Evolutionary conservation across 2,888 invertebrate genomes (phyloP).

Genomic region (Oxystoma pomonae): DNA sequence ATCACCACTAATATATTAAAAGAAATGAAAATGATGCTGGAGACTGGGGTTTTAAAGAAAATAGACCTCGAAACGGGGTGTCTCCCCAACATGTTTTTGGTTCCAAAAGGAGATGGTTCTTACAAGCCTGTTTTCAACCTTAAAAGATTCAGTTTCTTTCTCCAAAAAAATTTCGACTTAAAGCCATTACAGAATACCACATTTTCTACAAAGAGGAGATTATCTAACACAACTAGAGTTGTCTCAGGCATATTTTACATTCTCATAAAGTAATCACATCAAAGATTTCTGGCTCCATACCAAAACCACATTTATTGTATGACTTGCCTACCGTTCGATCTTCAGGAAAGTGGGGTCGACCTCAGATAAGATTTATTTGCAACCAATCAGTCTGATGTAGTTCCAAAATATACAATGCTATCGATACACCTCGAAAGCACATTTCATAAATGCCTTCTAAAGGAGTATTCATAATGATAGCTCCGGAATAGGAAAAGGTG

Average conservation of each 20-base stretch:
- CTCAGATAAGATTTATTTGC: conserved; percentile 24
- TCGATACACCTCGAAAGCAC: conserved; percentile 8
- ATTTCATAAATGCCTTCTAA: conserved; percentile 21
- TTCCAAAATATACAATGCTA: conserved; percentile 17
- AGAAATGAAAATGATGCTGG: conserved; percentile 10
- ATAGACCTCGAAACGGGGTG: conserved; percentile 6
- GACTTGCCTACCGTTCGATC: neutral
- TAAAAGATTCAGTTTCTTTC: neutral
- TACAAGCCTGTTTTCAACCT: neutral
- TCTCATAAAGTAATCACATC: neutral
- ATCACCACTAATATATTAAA: neutral
- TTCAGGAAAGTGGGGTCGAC: too few relatives aligned
- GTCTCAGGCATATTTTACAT: neutral
- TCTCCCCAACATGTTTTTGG: conserved; percentile 9
- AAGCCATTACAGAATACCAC: neutral
- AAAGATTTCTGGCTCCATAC: neutral
- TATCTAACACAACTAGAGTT: neutral
- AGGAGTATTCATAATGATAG: neutral
- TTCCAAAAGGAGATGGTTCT: conserved; percentile 6
- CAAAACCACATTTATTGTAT: neutral
- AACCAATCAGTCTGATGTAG: conserved; percentile 15
- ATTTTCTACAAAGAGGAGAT: neutral
- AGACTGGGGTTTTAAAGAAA: conserved; percentile 8
- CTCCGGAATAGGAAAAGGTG: neutral
- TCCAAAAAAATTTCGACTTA: neutral